A percentile compares a stretch with the other conserved stretches of the same genome.
Evolutionary conservation across 2,888 invertebrate species (phyloP).

Genomic region (Eupithecia tripunctaria): DNA sequence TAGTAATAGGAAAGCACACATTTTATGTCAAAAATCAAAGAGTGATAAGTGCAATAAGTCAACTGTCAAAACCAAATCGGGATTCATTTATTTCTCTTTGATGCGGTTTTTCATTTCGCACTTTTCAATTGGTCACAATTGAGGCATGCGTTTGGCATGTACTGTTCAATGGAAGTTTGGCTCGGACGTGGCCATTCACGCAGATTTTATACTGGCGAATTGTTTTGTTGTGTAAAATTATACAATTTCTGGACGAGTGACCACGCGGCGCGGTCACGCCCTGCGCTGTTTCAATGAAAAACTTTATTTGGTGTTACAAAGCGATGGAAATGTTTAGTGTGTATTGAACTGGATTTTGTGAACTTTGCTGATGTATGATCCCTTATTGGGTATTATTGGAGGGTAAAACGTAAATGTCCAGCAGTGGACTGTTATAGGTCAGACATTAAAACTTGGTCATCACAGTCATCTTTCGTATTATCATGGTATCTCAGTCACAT

Average conservation of each 20-base stretch:
- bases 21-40: background rate
- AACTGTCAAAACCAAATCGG: constrained; percentile 42
- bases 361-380: background rate
- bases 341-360: background rate
- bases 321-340: constrained; percentile 24
- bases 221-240: constrained; percentile 78
- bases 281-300: constrained; percentile 56
- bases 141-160: constrained; percentile 76
- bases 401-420: no score
- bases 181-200: constrained; percentile 72
- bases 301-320: constrained; percentile 26
- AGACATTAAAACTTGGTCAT: background rate
- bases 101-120: constrained; percentile 66
- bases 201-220: constrained; percentile 61
- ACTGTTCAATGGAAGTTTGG: constrained; percentile 75
- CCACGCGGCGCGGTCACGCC: constrained; percentile 62
- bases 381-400: background rate
- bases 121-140: constrained; percentile 67
- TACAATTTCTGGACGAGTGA: constrained; percentile 75
- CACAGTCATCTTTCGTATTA: background rate
- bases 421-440: background rate
- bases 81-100: constrained; percentile 57
- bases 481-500: background rate
- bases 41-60: background rate
- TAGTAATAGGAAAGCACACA: background rate